Base-by-base conservation (phyloP, 30 jellyfish, hydroid and myxozoan genomes). In the Nemopilema nomurai region DNA sequence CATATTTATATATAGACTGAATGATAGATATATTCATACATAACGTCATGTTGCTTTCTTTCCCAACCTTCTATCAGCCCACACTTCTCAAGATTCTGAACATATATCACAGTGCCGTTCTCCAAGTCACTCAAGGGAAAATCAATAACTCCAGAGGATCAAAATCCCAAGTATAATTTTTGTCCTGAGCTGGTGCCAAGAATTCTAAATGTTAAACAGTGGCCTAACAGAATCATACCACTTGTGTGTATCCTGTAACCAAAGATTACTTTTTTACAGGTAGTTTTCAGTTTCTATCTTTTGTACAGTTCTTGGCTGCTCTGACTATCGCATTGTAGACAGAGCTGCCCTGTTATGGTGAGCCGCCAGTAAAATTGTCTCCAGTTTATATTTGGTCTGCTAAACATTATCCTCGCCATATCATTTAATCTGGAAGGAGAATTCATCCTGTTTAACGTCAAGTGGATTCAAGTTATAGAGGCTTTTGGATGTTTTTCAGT, bases 1-100 rank as follows among this genome's bases (percentile, higher is more conserved):
- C 91, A 83, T 83, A 83, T 83, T 83, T 83, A 83, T 71, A 72
- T 72, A 83, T 83, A 83, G 91, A 83, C 91, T 83, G 91, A 83
- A 83, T 83, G 91, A 83, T 83, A 76, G 91, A 83, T 83, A 83
- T 83, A 83, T 83, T 51, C 91, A 83, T 70, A 71, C 91, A 83
- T 76, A 72, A 49, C 52, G 69, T 30, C 32, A 41, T 41, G 57
- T 41, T 41, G 57, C 9, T 41, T 41, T 41, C 57, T 41, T 41
- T 13, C 13, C 9, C 57, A 41, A 3, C 6, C 57, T 41, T 13
- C 6, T 13, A 3, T 41, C 57, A 41, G 57, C 13, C 13, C 57
- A 41, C 13, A 41, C n/a, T n/a, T n/a, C n/a, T n/a, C n/a, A n/a
- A n/a, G n/a, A n/a, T n/a, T n/a, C n/a, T n/a, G n/a, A n/a, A n/a